Evolutionary conservation across 2,113 vertebrate species (phyloP).

Genomic region (Dolichallabes microphthalmus): DNA sequence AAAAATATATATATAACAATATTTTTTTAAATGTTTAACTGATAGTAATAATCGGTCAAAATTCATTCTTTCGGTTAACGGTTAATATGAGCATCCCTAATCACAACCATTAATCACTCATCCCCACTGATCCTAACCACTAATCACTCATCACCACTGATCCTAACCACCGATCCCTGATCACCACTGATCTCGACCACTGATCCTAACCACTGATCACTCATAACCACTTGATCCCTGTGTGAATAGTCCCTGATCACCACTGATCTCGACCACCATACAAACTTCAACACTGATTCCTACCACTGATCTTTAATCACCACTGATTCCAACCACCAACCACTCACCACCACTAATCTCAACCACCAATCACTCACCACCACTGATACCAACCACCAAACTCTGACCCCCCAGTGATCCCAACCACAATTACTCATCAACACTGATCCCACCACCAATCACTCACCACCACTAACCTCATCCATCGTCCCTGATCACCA

Average conservation of each 20-base stretch:
- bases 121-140: no score
- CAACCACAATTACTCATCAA: not conserved
- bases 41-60: no score
- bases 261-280: not conserved
- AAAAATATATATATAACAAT: no score
- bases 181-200: no score
- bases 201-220: not conserved
- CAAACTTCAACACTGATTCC: not conserved
- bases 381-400: not conserved
- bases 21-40: no score
- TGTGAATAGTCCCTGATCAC: not conserved
- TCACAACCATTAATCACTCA: not conserved
- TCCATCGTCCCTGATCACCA: no score
- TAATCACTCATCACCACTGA: not conserved
- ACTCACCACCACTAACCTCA: not conserved
- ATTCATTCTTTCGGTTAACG: no score
- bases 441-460: not conserved
- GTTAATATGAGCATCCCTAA: no score
- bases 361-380: not conserved
- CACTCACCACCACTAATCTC: not conserved
- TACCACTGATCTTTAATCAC: not conserved
- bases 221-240: not conserved
- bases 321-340: not conserved
- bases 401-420: not conserved
- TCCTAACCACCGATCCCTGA: no score